Evolutionary conservation across 2,797 vertebrate genomes (phyloP), one percentile per base, ranked within the genome.

Genomic region (Oophaga sylvatica): DNA sequence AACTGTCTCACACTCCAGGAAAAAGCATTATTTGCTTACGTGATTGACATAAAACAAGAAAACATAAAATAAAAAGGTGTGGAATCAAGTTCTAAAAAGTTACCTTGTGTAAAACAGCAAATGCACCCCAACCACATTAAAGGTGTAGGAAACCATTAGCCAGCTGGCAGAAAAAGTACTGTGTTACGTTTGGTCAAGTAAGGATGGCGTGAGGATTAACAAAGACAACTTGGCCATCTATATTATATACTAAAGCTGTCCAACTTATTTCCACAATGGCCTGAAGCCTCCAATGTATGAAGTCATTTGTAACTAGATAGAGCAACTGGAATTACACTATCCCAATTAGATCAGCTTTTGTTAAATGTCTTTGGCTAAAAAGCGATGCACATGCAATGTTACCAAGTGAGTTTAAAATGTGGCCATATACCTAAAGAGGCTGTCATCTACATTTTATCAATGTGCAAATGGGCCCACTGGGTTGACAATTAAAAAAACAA

Each of bases 181-280:
- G 71, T 9, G 59, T 78, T 80, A 26, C 20, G 20, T 85, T 85
- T 77, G 87, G 80, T 89, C 78, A 81, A 81, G 70, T 81, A 29
- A 31, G 83, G 67, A 53, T 53, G 48, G 48, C 48, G 63, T 9
- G 22, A 62, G 60, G 35, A 83, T 41, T 60, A 81, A 53, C 70
- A 60, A 71, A 63, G 83, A 85, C 65, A 19, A 71, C 80, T 57
- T 41, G 35, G 12, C 53, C 76, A 63, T 63, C 19, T 80, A 80
- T 22, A 65, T 48, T 41, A 59, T 57, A 82, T 70, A 82, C 73
- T 56, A 73, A 59, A 22, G n/a, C 59, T 84, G 71, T 76, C 83
- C 71, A 84, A 76, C 71, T 45, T 41, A 22, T 5, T 8, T 41
- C 41, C 59, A 79, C 76, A 3, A 9, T 59, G n/a, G 20, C 48